Percentiles rank a stretch among this genome's conserved stretches.
Evolutionary conservation across 2,113 vertebrate genomes (phyloP).

Genomic region (Glaucomys volans): DNA sequence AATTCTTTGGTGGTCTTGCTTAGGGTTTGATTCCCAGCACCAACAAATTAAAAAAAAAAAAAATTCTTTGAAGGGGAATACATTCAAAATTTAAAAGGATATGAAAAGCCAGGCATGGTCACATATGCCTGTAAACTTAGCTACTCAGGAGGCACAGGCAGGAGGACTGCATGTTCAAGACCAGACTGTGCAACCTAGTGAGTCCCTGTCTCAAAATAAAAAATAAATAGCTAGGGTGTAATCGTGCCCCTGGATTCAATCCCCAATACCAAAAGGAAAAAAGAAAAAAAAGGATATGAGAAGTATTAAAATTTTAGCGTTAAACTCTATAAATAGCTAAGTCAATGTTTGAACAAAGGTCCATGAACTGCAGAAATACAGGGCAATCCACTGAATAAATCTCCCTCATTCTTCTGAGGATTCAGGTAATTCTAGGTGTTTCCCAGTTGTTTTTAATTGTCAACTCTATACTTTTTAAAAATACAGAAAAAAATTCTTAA

Average conservation of each 20-base stretch:
- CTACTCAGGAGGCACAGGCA: no score
- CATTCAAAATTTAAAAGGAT: not conserved
- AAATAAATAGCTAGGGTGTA: no score
- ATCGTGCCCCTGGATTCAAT: no score
- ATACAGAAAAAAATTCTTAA: not conserved
- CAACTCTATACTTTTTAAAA: constrained; percentile 20
- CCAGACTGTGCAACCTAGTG: no score
- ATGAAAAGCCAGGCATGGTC: not conserved
- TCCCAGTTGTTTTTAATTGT: not conserved
- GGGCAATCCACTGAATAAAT: not conserved
- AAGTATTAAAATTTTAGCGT: not conserved
- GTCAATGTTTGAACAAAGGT: not conserved
- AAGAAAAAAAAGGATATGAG: no score
- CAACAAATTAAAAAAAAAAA: not conserved
- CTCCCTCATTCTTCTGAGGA: constrained; percentile 21
- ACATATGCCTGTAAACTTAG: no score
- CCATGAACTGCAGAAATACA: not conserved
- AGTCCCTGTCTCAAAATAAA: no score
- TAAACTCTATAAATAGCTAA: not conserved
- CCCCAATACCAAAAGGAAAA: no score
- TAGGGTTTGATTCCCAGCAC: no score
- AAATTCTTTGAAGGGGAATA: constrained; percentile 8
- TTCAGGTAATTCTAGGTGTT: not conserved
- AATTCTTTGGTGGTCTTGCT: not conserved
- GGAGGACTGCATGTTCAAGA: no score